These are phyloP conservation scores for Porites evermanni DNA, from an alignment of 92 coral and sea anemone genomes.

Conservation along the genomic window DNA sequence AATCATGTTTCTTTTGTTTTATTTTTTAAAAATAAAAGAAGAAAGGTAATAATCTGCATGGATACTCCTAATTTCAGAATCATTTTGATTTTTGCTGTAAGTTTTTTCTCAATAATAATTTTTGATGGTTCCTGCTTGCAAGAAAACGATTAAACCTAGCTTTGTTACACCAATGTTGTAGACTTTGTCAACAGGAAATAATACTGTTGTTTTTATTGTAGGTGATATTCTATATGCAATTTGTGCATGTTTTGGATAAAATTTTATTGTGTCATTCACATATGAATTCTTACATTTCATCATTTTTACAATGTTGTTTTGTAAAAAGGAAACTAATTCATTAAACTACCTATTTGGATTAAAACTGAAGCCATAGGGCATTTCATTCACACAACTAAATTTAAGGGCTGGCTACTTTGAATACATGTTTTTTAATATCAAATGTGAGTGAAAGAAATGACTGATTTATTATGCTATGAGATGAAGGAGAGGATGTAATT, in stretches of 20 bases:
- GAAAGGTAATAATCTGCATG: neutral
- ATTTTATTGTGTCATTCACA: neutral
- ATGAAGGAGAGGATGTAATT: too few species aligned
- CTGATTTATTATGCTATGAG: too few species aligned
- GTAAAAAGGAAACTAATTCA: neutral
- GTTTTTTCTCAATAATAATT: neutral
- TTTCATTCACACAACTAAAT: too few species aligned
- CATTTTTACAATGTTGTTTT: neutral
- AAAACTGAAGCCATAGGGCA: neutral
- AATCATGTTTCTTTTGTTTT: neutral
- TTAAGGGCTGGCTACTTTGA: too few species aligned
- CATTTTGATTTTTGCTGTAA: neutral
- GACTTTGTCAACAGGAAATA: neutral
- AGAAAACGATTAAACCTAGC: too few species aligned
- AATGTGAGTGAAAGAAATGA: too few species aligned
- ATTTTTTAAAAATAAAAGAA: neutral
- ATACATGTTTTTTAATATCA: too few species aligned
- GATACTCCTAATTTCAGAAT: neutral
- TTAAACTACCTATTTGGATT: too few species aligned
- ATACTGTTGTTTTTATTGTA: neutral
- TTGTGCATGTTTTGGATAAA: neutral
- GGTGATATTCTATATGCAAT: neutral
- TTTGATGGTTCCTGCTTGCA: neutral
- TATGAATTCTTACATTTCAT: too few species aligned
- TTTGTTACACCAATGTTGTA: neutral